Base-by-base conservation (phyloP, 2,888 invertebrate species). In the Brachyptera risi region DNA sequence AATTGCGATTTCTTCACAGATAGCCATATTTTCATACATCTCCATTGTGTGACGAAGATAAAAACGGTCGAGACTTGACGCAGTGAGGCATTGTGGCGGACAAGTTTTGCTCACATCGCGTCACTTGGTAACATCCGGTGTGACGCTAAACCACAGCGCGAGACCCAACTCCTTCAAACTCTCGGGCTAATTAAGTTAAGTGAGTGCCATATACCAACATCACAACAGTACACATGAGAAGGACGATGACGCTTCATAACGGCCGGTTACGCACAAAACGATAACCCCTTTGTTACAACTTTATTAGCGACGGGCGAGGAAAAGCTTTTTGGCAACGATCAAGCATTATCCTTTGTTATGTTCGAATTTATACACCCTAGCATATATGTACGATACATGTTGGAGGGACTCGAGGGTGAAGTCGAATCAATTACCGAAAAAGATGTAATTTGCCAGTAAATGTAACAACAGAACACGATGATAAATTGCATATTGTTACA, bases 111-210 rank as follows among this genome's bases (percentile, higher is more conserved):
- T n/a, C 9, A 21, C 21, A 47, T 24, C 21, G 47, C 47, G 47
- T 47, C 47, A 47, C 47, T 21, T 47, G 31, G 7, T 31, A 11
- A 5, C 31, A 31, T 31, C 40, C 31, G 31, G 51, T 35, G n/a
- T 51, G 51, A 51, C 51, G 51, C 15, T 31, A 27, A 51, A 51
- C 51, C 51, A 21, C 51, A 31, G 17, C 51, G 51, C 51, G 24
- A 47, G 11, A 31, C 31, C 11, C 40, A 15, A 51, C 51, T 51
- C 31, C 51, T 49, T 26, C 26, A n/a, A 51, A 51, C 51, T 51
- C 51, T n/a, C n/a, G n/a, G n/a, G 51, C 51, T 51, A 51, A 51
- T 51, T 51, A 51, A 24, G 27, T 51, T 51, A 51, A 51, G 51
- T 51, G 51, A 17, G 27, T 51, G 51, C 47, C 47, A 51, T n/a